Evolutionary conservation across 2,797 vertebrate genomes (phyloP).

Genomic region (Oreonectes daqikongensis): DNA sequence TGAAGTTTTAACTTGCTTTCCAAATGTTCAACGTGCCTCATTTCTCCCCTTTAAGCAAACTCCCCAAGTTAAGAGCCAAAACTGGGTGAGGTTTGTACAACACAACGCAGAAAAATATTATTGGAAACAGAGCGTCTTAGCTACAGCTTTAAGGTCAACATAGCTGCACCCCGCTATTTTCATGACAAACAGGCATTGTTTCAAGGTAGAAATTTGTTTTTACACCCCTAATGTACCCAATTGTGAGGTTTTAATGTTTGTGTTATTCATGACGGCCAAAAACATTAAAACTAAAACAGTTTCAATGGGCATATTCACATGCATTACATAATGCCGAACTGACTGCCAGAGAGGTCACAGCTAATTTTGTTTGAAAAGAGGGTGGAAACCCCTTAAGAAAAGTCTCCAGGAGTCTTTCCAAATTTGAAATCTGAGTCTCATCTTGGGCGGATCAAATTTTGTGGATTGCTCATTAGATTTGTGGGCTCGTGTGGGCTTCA

Average conservation of each 20-base stretch:
- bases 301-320: constrained; percentile 65
- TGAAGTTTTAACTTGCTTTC: constrained; percentile 49
- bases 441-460: constrained; percentile 58
- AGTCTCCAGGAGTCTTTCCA: constrained; percentile 64
- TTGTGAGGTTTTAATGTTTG: constrained; percentile 20
- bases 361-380: constrained; percentile 64
- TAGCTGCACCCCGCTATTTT: background rate
- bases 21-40: constrained; percentile 56
- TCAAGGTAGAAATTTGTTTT: constrained; percentile 6
- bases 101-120: constrained; percentile 47
- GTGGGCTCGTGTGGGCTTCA: constrained; percentile 2
- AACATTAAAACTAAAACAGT: constrained; percentile 41
- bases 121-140: constrained; percentile 29
- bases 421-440: constrained; percentile 62
- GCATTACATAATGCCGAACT: constrained; percentile 69
- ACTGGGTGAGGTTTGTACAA: constrained; percentile 45
- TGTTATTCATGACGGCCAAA: constrained; percentile 27
- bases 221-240: constrained; percentile 1
- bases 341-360: constrained; percentile 64
- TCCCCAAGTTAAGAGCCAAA: constrained; percentile 25
- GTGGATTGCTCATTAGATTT: constrained; percentile 28
- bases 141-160: constrained; percentile 53
- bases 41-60: constrained; percentile 52
- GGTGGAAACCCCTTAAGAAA: constrained; percentile 62
- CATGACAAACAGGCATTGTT: background rate